These are phyloP conservation scores for Pangasius sanitwongsei DNA, from an alignment of 2,797 vertebrate genomes.

Conservation along the genomic window DNA sequence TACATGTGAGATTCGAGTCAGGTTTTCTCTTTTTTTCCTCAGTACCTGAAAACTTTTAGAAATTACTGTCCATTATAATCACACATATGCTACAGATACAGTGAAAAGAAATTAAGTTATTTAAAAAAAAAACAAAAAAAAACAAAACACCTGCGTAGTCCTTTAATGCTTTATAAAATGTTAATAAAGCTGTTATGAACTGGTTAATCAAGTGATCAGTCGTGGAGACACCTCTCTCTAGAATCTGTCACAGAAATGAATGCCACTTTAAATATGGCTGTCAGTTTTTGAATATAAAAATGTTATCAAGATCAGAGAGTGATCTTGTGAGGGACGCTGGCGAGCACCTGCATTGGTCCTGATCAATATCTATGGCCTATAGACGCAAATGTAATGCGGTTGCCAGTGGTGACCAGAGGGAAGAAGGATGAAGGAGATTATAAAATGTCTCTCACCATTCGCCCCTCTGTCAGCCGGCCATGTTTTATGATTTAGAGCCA, in stretches of 20 bases:
- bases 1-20: neutral
- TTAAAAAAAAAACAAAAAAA: neutral
- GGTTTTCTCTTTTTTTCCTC: neutral
- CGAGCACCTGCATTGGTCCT: conserved; percentile 30
- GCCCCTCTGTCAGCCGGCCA: conserved; percentile 1
- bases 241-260: conserved; percentile 16
- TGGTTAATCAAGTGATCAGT: neutral
- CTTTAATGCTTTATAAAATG: conserved; percentile 22
- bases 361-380: conserved; percentile 32
- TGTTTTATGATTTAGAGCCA: conserved; percentile 17
- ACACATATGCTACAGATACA: neutral
- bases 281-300: conserved; percentile 39
- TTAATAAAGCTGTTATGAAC: conserved; percentile 31
- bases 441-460: conserved; percentile 18
- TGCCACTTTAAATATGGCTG: conserved; percentile 48
- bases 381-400: conserved; percentile 5
- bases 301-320: conserved; percentile 36
- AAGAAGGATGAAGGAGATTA: conserved; percentile 8
- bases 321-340: neutral
- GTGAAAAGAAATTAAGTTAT: neutral
- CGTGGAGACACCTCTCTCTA: neutral
- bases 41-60: neutral
- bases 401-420: conserved; percentile 27
- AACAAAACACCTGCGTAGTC: neutral
- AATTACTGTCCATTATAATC: neutral